Evolutionary conservation across 2,113 vertebrate species (phyloP).

Genomic region (Colossoma macropomum): DNA sequence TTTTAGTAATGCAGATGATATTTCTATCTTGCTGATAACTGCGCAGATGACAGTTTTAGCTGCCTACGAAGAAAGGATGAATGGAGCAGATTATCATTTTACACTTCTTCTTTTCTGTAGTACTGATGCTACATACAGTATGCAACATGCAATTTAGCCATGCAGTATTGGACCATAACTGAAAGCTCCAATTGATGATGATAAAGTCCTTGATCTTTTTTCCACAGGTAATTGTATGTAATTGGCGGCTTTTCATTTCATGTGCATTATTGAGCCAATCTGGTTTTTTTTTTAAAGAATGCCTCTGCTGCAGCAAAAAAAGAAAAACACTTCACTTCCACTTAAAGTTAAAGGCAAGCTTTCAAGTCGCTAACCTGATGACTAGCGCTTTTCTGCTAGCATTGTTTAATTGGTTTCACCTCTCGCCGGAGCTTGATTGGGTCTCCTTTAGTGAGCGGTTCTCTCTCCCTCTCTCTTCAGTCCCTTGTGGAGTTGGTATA

Average conservation of each 20-base stretch:
- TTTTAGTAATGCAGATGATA: neutral
- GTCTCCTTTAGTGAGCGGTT: constrained; percentile 64
- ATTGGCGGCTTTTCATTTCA: constrained; percentile 16
- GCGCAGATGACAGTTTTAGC: neutral
- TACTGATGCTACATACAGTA: neutral
- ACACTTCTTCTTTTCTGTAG: neutral
- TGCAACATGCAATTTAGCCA: neutral
- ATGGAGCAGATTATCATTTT: neutral
- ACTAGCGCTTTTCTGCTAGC: constrained; percentile 67
- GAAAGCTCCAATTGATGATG: constrained; percentile 9
- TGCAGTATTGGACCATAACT: neutral
- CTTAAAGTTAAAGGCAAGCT: constrained; percentile 47
- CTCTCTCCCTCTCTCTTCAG: constrained; percentile 27
- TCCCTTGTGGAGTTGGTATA: constrained; percentile 66
- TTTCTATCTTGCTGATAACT: neutral
- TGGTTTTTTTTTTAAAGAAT: constrained; percentile 14
- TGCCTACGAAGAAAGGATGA: neutral
- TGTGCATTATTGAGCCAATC: constrained; percentile 23
- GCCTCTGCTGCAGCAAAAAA: constrained; percentile 21
- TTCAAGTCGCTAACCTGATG: constrained; percentile 45
- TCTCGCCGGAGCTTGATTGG: constrained; percentile 69
- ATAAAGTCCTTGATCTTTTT: neutral
- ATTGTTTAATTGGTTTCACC: constrained; percentile 77
- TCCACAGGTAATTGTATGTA: neutral
- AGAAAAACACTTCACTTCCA: constrained; percentile 49